Base-by-base conservation (phyloP, 2,113 vertebrate genomes). In the Sphaerodactylus townsendi region DNA sequence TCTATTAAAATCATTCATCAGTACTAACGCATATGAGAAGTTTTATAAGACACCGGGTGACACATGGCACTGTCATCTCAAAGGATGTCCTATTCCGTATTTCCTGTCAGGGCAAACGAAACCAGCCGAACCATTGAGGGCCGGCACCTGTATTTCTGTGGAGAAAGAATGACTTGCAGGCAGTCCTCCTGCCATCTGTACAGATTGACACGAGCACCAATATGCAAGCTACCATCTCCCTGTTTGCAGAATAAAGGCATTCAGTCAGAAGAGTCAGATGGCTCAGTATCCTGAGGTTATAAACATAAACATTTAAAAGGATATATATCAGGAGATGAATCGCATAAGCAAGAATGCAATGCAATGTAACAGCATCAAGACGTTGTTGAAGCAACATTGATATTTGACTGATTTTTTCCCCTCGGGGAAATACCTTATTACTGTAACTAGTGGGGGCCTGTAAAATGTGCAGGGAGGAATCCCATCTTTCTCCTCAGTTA, bases 201-300 rank as follows among this genome's bases (percentile, higher is more conserved):
- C 90, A 93, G 92, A 91, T 93, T 90, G 88, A 62, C 33, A 11
- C 17, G 37, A 89, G 84, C 75, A 66, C 39, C 92, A 75, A 88
- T 84, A 90, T 85, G 79, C 76, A 86, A 89, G 68, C 85, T 53
- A 89, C 72, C 85, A 92, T 85, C 72, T 71, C 91, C 79, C 3
- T 85, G 66, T 87, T 88, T 85, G 83, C 88, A 87, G 87, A 93
- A 88, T 87, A 44, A 86, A 79, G 15, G 82, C 81, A 66, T 86
- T 91, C 88, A 85, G 86, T 89, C 86, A 90, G 86, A 19, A 82
- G 89, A 80, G 83, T 86, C 87, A 92, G 90, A 90, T 91, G 88
- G 86, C 79, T 90, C 37, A 82, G 62, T 86, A 33, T 91, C 80
- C 85, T 78, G 71, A 91, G 79, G 87, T 82, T 85, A 90, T 62